phyloP scores from a whole-genome alignment of 2,797 vertebrate genomes.

The Brachyrhaphis roseni region DNA sequence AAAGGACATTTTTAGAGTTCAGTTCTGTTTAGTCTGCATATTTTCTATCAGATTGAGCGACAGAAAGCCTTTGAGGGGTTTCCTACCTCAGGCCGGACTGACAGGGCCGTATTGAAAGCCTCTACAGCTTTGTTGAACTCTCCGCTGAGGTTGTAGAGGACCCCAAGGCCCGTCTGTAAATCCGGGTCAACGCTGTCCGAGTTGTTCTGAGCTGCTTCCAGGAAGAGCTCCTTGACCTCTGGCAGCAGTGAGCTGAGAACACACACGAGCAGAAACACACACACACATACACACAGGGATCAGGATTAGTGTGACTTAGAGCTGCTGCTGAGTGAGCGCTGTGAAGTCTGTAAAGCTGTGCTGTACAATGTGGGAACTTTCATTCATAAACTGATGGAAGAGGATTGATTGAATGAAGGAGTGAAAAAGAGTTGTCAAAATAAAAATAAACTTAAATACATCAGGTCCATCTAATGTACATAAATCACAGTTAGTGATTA shows the following conservation, averaged over 20 bases:
- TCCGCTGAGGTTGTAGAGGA: constrained; percentile 94
- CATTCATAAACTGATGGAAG: background rate
- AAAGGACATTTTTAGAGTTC: constrained; percentile 3
- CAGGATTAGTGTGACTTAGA: constrained; percentile 51
- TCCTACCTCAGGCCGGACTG: constrained; percentile 92
- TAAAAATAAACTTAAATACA: background rate
- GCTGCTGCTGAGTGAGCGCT: constrained; percentile 47
- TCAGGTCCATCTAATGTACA: background rate
- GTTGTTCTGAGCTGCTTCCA: constrained; percentile 93
- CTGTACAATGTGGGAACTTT: constrained; percentile 30
- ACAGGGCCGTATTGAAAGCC: constrained; percentile 95
- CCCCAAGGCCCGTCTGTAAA: constrained; percentile 95
- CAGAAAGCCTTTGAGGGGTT: background rate
- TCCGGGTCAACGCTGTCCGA: constrained; percentile 92
- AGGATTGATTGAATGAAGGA: constrained; percentile 1
- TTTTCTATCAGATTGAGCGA: background rate
- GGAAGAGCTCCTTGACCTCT: constrained; percentile 93
- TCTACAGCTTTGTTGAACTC: constrained; percentile 98
- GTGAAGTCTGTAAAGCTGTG: constrained; percentile 29
- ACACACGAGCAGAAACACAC: constrained; percentile 11
- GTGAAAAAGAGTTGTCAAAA: background rate
- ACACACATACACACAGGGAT: constrained; percentile 16
- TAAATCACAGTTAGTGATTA: constrained; percentile 5
- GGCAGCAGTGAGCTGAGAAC: constrained; percentile 85
- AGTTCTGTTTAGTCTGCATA: constrained; percentile 16